Evolutionary conservation across 2,113 vertebrate species (phyloP), one percentile per base, ranked within the genome.

Genomic region (Polypterus senegalus): DNA sequence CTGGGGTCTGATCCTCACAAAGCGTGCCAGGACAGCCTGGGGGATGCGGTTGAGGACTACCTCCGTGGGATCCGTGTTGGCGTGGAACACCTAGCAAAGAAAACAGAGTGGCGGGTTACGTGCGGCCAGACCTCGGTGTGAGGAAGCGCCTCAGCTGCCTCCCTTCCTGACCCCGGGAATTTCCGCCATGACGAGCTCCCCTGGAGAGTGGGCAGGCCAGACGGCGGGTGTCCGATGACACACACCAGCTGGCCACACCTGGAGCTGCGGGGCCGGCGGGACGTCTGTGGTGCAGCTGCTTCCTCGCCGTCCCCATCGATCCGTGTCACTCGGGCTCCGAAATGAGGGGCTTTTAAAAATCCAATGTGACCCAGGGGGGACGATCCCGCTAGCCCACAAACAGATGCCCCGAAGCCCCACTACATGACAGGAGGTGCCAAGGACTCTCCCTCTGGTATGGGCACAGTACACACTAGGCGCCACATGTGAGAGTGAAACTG

Each of bases 31-130:
- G 62, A 99, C 89, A 0, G 95, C 94, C 47, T 85, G 83, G 5
- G 91, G 91, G 66, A 99, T 88, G 69, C 91, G 91, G 74, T 97
- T 98, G 62, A 93, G 80, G 54, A 96, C 95, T 63, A 98, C 92
- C 71, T 98, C 95, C 0, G 90, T 87, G 4, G 91, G 86, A 0
- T 98, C 93, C 0, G 73, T 76, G 6, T 98, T 99, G 71, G 90
- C 95, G 9, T 89, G 91, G 76, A 99, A 99, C 3, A 93, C 79
- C 96, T 99, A 70, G 3, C 69, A 57, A 27, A 27, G 27, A 27
- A 27, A 27, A 27, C 27, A 27, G 27, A 27, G 27, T 27, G 27
- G 27, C 27, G 27, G 27, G 27, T 27, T 27, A 27, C 27, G 27
- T 27, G 27, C 27, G 27, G 27, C 27, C 27, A 27, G 27, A 27